Conservation (phyloP, 2,888 invertebrate species). For the Meghimatium bilineatum region DNA sequence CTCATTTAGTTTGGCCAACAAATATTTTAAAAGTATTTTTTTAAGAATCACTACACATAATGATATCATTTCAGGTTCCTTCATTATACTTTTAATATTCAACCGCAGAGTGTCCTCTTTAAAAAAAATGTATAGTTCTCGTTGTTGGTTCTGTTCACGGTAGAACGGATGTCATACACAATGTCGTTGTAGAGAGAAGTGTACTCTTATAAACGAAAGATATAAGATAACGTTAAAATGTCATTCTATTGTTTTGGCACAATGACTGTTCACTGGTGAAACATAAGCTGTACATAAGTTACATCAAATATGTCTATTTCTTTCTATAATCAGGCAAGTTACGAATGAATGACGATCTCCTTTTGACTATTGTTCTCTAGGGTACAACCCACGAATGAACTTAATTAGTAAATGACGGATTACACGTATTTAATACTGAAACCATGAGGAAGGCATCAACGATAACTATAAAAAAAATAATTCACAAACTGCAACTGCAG, state of each 20-base stretch:
- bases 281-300: background rate
- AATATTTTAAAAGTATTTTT: background rate
- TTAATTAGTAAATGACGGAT: background rate
- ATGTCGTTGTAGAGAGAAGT: background rate
- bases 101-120: background rate
- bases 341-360: background rate
- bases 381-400: background rate
- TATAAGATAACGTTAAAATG: background rate
- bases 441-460: background rate
- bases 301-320: background rate
- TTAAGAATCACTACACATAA: background rate
- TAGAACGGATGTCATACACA: background rate
- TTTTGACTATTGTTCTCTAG: background rate
- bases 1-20: background rate
- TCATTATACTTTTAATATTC: background rate
- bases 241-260: background rate
- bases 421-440: background rate
- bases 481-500: constrained; percentile 17
- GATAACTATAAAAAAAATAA: background rate
- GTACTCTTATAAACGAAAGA: too few species aligned
- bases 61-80: background rate
- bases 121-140: too few species aligned
- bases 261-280: background rate
- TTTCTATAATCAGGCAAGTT: background rate
- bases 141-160: background rate